Percentiles rank a stretch among this genome's conserved stretches.
phyloP scores from a whole-genome alignment of 2,888 invertebrate genomes.

The Halictus quadricinctus region DNA sequence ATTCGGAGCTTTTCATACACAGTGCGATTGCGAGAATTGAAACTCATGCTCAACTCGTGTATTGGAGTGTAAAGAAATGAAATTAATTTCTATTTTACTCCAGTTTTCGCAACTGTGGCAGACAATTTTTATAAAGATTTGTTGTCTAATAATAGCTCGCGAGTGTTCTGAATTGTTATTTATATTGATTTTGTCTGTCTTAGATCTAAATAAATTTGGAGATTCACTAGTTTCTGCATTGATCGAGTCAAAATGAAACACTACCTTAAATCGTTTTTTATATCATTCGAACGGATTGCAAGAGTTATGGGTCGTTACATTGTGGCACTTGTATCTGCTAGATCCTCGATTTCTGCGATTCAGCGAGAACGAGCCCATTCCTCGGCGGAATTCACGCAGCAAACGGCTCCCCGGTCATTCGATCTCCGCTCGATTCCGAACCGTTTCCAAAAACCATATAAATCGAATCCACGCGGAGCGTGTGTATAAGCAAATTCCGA shows the following conservation, averaged over 20 bases:
- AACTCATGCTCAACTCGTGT: too few species aligned
- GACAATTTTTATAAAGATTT: background rate
- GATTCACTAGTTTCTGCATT: background rate
- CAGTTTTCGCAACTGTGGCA: background rate
- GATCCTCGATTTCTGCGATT: slow-evolving; percentile 15
- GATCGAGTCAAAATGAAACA: background rate
- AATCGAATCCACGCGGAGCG: slow-evolving; percentile 43
- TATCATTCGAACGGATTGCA: background rate
- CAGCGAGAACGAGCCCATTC: slow-evolving; percentile 4
- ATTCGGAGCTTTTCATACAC: too few species aligned
- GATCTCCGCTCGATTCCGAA: slow-evolving; percentile 23
- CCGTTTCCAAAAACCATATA: slow-evolving; percentile 21
- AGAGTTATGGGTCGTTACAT: background rate
- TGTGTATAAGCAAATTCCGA: slow-evolving; percentile 72
- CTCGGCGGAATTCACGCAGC: background rate
- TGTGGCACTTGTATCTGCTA: background rate
- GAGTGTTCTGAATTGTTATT: background rate
- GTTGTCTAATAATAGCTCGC: background rate
- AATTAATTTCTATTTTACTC: background rate
- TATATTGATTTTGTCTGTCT: background rate
- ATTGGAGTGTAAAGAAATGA: too few species aligned
- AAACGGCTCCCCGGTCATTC: background rate
- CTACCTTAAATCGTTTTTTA: background rate
- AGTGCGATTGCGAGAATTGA: too few species aligned
- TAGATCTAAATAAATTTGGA: background rate